Percentiles rank a stretch among this genome's conserved stretches.
phyloP scores from a whole-genome alignment of 1,140 invertebrate genomes.

The Solen grandis region DNA sequence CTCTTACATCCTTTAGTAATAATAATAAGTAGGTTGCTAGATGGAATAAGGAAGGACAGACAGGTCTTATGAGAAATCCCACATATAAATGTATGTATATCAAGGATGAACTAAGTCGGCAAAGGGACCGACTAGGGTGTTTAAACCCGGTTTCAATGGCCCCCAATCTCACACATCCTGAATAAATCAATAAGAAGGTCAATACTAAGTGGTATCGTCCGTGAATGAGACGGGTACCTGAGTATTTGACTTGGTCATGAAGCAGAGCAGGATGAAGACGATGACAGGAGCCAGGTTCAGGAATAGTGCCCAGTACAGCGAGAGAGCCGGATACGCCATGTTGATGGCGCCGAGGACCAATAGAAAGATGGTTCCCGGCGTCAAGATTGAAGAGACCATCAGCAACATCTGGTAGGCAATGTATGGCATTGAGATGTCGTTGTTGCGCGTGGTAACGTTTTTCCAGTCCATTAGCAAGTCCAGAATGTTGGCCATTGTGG shows the following conservation, averaged over 20 bases:
- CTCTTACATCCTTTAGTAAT: too few relatives aligned
- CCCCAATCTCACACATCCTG: too few relatives aligned
- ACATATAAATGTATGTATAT: conserved; percentile 5
- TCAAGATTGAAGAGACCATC: conserved; percentile 84
- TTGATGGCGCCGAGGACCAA: conserved; percentile 85
- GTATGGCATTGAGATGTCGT: conserved; percentile 70
- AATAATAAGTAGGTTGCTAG: too few relatives aligned
- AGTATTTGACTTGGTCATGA: conserved; percentile 78
- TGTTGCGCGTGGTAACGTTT: conserved; percentile 75
- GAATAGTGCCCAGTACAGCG: conserved; percentile 79
- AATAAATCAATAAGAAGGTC: too few relatives aligned
- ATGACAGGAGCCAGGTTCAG: conserved; percentile 82
- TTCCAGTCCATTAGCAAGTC: conserved; percentile 81
- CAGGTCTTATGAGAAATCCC: too few relatives aligned
- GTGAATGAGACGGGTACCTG: too few relatives aligned
- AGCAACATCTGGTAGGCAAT: conserved; percentile 69
- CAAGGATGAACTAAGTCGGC: not conserved
- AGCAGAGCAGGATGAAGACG: conserved; percentile 82
- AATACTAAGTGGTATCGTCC: too few relatives aligned
- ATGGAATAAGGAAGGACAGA: too few relatives aligned
- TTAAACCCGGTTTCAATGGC: too few relatives aligned
- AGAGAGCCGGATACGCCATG: conserved; percentile 81
- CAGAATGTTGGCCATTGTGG: conserved; percentile 86
- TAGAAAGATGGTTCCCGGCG: conserved; percentile 85
- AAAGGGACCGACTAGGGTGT: too few relatives aligned